Conservation (phyloP, 2,888 invertebrate genomes). For the Cotesia congregata region DNA sequence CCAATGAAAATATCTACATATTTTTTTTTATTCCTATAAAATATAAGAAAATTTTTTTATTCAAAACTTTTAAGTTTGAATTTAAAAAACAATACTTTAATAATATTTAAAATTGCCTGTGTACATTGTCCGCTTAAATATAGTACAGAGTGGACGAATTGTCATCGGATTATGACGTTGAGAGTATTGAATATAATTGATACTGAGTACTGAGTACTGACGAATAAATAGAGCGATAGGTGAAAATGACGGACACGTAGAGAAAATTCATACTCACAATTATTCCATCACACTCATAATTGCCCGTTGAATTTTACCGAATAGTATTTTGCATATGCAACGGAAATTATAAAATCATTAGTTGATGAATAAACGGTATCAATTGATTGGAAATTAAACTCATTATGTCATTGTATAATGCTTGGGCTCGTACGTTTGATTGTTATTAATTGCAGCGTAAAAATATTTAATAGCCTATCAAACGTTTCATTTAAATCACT, state of each 20-base stretch:
- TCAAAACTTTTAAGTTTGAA: too few relatives aligned
- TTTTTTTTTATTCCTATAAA: too few relatives aligned
- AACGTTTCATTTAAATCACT: too few relatives aligned
- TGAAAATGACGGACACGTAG: not conserved
- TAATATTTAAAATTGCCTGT: too few relatives aligned
- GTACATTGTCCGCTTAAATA: not conserved
- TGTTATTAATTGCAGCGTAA: not conserved
- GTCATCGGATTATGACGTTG: not conserved
- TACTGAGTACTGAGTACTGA: not conserved
- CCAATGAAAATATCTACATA: too few relatives aligned
- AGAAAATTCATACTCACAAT: not conserved
- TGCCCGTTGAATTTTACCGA: not conserved
- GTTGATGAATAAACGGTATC: not conserved
- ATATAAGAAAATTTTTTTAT: too few relatives aligned
- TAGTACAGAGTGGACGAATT: not conserved
- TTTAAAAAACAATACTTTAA: too few relatives aligned
- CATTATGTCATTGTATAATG: not conserved
- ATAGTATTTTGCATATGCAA: not conserved
- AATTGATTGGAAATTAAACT: not conserved
- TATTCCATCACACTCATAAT: not conserved
- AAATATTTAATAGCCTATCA: too few relatives aligned
- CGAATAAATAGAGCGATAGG: not conserved
- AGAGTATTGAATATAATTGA: not conserved
- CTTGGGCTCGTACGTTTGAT: not conserved
- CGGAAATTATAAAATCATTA: constrained; percentile 1